These are phyloP conservation scores for Chaetops frenatus DNA, from an alignment of 2,113 vertebrate genomes.

Conservation along the genomic window DNA sequence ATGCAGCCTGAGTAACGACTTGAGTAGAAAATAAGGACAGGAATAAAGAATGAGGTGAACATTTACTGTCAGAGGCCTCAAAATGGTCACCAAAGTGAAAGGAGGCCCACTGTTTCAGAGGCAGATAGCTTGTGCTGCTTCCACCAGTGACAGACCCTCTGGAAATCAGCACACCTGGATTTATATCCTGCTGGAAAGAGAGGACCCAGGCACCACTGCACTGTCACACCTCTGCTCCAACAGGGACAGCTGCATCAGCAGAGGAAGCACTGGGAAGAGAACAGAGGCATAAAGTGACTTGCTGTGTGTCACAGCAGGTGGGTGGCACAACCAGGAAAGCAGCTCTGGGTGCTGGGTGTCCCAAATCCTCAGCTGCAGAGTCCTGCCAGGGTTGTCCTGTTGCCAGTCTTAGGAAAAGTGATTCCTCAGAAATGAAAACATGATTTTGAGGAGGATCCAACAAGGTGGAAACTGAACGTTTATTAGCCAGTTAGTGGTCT, in stretches of 20 bases:
- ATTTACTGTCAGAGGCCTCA: slow-evolving; percentile 16
- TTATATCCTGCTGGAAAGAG: not conserved
- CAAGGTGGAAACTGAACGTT: not conserved
- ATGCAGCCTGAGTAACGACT: slow-evolving; percentile 29
- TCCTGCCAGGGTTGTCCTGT: not conserved
- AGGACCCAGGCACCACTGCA: not conserved
- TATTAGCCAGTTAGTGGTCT: fast-evolving
- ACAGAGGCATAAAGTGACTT: not conserved
- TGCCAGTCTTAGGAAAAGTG: not conserved
- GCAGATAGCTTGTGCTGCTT: not conserved
- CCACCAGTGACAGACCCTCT: not conserved
- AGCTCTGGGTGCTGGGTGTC: not conserved
- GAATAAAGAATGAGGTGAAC: slow-evolving; percentile 23
- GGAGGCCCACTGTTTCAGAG: not conserved
- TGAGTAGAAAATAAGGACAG: slow-evolving; percentile 24
- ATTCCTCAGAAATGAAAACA: not conserved
- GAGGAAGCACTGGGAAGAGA: not conserved
- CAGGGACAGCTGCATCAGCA: not conserved
- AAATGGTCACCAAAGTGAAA: not conserved
- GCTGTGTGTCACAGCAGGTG: fast-evolving
- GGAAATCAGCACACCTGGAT: not conserved
- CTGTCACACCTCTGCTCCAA: not conserved
- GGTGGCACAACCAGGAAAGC: not conserved
- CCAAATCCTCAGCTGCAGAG: not conserved
- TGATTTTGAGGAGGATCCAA: not conserved